phyloP scores from a whole-genome alignment of 2,888 invertebrate genomes.

The Nemurella pictetii region DNA sequence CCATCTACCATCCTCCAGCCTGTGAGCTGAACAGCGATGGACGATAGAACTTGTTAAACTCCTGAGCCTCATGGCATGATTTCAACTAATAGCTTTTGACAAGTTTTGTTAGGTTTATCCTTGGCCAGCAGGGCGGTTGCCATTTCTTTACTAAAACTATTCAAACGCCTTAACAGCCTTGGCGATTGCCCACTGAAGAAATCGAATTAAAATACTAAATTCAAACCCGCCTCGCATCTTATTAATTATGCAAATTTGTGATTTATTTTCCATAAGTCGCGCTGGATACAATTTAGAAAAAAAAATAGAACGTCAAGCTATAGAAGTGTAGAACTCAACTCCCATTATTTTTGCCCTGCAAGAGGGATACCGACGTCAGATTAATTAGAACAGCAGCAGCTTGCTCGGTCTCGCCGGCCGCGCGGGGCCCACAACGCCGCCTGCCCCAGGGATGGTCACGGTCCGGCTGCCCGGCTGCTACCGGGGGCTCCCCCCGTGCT shows the following conservation, averaged over 20 bases:
- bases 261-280: not conserved
- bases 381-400: not conserved
- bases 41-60: not conserved
- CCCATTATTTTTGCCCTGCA: not conserved
- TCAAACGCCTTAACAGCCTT: constrained; percentile 24
- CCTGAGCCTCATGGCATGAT: not conserved
- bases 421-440: too few relatives aligned
- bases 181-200: constrained; percentile 4
- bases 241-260: not conserved
- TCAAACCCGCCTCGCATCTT: not conserved
- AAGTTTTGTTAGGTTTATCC: not conserved
- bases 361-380: not conserved
- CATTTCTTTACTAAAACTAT: constrained; percentile 7
- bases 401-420: too few relatives aligned
- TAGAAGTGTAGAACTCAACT: not conserved
- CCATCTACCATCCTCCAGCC: too few relatives aligned
- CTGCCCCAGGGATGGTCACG: too few relatives aligned
- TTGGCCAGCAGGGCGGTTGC: constrained; percentile 17
- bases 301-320: not conserved
- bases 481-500: too few relatives aligned
- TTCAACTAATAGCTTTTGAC: not conserved
- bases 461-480: too few relatives aligned
- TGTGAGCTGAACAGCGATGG: not conserved
- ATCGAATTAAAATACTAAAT: constrained; percentile 8
- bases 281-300: too few relatives aligned